Base-by-base conservation (phyloP, 2,113 vertebrate genomes). In the Empidonax alnorum region DNA sequence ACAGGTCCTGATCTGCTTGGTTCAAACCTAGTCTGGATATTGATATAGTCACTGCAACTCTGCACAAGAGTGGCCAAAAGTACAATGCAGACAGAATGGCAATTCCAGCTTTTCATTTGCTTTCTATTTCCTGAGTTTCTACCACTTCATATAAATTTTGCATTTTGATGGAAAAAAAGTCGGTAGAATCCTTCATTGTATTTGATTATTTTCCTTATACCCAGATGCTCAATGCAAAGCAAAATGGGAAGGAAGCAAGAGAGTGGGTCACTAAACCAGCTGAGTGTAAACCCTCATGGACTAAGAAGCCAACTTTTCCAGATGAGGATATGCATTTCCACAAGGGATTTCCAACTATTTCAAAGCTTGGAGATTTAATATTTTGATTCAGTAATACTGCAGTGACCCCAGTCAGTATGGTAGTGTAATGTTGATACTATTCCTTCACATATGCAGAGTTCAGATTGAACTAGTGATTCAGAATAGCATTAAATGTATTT, bases 181-280 rank as follows among this genome's bases (percentile, higher is more conserved):
- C 28, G 62, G 56, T 50, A 52, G 55, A 83, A 76, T 89, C 22
- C 44, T 82, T 63, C 49, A 25, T 5, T 33, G 4, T 84, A 56
- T 87, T 50, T 56, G 30, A 66, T 82, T 89, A 53, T 56, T 93
- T 91, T 65, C 62, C 53, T 94, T 90, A 75, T 46, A 67, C 81
- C 85, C 59, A 99, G 98, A 98, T 98, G 98, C 97, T 98, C 50
- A 98, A 99, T 78, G 98, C 98, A 96, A 99, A 98, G 95, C 98
- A 98, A 97, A 97, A 61, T 98, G 98, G 98, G 98, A 99, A 92
- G 3, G 96, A 99, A 97, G 98, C 97, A 10, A 96, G 98, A 93
- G 78, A 98, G 59, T 98, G 98, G 98, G 97, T 98, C 94, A 94
- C 94, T 62, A 96, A 95, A 37, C 96, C 98, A 95, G 96, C 98